Evolutionary conservation across 2,113 vertebrate species (phyloP), one percentile per base, ranked within the genome.

Genomic region (Triplophysa rosa): DNA sequence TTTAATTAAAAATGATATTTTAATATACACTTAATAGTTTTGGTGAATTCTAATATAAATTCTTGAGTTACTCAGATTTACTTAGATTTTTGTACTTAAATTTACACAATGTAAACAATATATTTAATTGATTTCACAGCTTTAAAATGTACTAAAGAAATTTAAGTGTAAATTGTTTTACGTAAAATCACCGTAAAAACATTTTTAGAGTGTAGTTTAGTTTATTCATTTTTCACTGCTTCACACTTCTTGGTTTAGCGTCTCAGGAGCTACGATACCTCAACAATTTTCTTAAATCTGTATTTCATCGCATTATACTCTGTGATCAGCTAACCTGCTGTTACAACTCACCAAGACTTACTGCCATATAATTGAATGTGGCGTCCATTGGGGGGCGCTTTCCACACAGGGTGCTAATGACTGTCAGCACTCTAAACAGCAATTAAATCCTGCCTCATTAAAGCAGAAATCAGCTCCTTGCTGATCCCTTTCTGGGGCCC

Each of bases 401-500:
- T 19, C 11, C 13, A 49, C 62, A 29, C 58, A 73, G 52, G 4
- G 70, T 58, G 12, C 26, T 12, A 47, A 67, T 42, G 16, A 56
- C 67, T 40, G 40, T 19, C 40, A 74, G 70, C 24, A 52, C 45
- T 87, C 82, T 78, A 80, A 81, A 84, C 80, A 61, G 76, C 33
- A 67, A 78, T 87, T 85, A 86, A 89, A 88, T 87, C 75, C 78
- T 67, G 63, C 81, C 67, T 85, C 84, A 82, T 86, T 84, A 73
- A 62, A 54, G 67, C 81, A 82, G 82, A 87, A 87, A 88, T 89
- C 82, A 86, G 80, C 83, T 83, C 76, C 79, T 67, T 58, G 61
- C 63, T 13, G 67, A 64, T 77, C 65, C 79, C 40, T 77, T 59
- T 79, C 58, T 42, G 45, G 26, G 47, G 58, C 47, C 29, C 74